Base-by-base conservation (phyloP, 2,797 vertebrate species). In the Anabas testudineus region DNA sequence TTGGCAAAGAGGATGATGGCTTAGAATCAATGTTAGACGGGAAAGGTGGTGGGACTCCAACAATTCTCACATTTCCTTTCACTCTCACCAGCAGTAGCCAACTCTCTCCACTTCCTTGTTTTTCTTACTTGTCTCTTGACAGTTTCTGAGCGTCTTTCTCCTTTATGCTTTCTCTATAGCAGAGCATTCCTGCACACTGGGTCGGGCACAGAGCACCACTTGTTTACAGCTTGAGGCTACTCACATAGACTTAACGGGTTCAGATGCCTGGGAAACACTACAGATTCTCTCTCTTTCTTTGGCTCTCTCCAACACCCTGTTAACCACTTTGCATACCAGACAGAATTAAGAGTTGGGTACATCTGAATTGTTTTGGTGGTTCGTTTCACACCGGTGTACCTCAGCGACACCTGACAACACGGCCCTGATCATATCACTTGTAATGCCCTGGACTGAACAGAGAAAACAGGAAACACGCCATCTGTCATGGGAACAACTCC, bases 181-280 rank as follows among this genome's bases (percentile, higher is more conserved):
- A 6, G 24, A 82, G 84, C 82, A 76, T 88, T 89, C 87, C 87
- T 76, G 73, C 80, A 70, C 84, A 77, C 77, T 83, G 84, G 87
- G 76, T 84, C 82, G 76, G 79, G 82, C 90, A 94, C 93, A 94
- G 93, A 94, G 92, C 82, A 65, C 83, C 89, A 82, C 93, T 95
- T 95, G 93, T 94, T 94, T 94, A 93, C 91, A 78, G 92, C 89
- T 81, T n/a, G 52, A 65, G 84, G 87, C 86, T 82, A 73, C 89
- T 92, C 92, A 91, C 91, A 93, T 91, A 92, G 93, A 94, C 90
- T 67, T 73, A 88, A 85, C 80, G 72, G 83, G 77, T 89, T 84
- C 32, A 48, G 82, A 86, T 84, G 91, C 86, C 87, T 90, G 90
- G 88, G 87, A 91, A 91, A 87, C 86, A 86, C 84, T 45, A 79